Base-by-base conservation (phyloP, 2,797 vertebrate genomes). In the Novumbra hubbsi region DNA sequence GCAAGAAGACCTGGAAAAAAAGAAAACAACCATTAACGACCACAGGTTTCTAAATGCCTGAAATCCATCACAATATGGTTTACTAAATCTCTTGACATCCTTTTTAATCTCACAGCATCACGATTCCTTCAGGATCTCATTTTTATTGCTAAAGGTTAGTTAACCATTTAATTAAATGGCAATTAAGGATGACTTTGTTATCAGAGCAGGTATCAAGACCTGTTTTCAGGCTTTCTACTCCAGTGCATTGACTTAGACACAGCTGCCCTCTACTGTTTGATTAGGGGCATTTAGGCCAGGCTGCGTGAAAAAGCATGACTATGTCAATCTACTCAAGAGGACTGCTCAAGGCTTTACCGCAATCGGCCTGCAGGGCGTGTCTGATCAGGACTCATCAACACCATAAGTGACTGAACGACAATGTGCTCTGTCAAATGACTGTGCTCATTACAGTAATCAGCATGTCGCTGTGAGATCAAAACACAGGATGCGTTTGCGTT, bases 1-100 rank as follows among this genome's bases (percentile, higher is more conserved):
- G 95, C 74, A 96, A 90, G 85, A 98, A 88, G 4, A 90, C 84
- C 97, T 99, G 83, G 68, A 34, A 76, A 75, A 1, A 60, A 28
- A 50, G 19, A 79, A 48, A 60, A 34, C 21, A n/a, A 14, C 45
- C 75, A 32, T 32, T 65, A 17, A 30, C 8, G 17, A 17, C 16
- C 1, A 32, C 14, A 64, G 30, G 14, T 21, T 17, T 12, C 28
- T 64, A 4, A 27, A 14, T 1, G 5, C 2, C 28, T 32, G 16
- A 30, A 32, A 27, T 7, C 15, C 6, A 17, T 27, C n/a, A 32
- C 24, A 1, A 65, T 30, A 65, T 30, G 27, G 15, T 28, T 19
- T 38, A 38, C 30, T n/a, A 32, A 66, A 32, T 66, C 8, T 66
- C 7, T n/a, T 67, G 19, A 11, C n/a, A 45, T 77, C 45, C 71